These are phyloP conservation scores for Galendromus occidentalis DNA, from an alignment of 1,140 invertebrate species.

Conservation along the genomic window DNA sequence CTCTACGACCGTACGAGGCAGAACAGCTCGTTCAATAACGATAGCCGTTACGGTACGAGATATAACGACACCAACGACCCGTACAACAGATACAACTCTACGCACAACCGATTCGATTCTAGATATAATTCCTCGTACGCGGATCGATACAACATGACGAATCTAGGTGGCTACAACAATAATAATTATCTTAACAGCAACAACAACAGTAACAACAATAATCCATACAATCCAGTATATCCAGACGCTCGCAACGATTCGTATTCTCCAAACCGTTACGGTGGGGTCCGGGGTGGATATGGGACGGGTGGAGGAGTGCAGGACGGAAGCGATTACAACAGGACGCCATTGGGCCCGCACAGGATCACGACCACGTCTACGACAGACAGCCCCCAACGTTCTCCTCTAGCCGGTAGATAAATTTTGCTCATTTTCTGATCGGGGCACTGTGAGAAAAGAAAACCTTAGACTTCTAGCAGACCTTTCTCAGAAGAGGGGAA, in stretches of 20 bases:
- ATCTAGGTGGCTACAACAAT: background rate
- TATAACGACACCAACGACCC: background rate
- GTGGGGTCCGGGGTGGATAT: constrained; percentile 7
- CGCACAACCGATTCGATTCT: background rate
- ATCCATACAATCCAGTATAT: background rate
- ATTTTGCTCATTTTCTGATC: too few relatives aligned
- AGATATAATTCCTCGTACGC: background rate
- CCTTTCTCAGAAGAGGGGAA: too few relatives aligned
- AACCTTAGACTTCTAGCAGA: too few relatives aligned
- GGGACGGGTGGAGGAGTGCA: background rate
- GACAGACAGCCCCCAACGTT: constrained; percentile 1
- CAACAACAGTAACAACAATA: background rate
- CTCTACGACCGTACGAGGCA: background rate
- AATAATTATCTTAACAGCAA: background rate
- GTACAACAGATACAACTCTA: background rate
- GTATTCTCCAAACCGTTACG: background rate
- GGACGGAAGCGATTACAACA: background rate
- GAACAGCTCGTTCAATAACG: background rate
- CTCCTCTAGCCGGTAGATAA: constrained; percentile 1
- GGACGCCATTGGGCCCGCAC: constrained; percentile 7
- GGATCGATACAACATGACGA: background rate
- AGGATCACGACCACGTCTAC: constrained; percentile 10
- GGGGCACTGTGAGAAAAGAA: too few relatives aligned
- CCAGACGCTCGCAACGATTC: background rate
- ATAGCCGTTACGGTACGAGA: background rate